Evolutionary conservation across 2,797 vertebrate genomes (phyloP).

Genomic region (Chrosomus eos): DNA sequence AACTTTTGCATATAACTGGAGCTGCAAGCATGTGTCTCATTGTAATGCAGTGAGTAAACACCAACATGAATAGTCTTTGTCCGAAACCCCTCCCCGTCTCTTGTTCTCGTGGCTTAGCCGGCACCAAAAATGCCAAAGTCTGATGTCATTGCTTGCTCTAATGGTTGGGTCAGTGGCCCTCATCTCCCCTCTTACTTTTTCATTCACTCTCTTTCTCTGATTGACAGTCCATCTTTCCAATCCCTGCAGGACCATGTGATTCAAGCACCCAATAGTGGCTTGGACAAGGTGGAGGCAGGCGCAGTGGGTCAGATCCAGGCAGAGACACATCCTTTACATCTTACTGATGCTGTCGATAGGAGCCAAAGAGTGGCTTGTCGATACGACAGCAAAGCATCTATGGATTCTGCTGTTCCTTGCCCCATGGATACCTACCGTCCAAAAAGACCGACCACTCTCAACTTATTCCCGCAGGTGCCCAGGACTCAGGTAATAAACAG

Average conservation of each 20-base stretch:
- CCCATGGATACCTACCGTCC: conserved; percentile 90
- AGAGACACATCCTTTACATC: conserved; percentile 94
- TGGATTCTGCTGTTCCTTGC: conserved; percentile 70
- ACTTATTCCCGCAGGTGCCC: conserved; percentile 94
- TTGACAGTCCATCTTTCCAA: conserved; percentile 67
- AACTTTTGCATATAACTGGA: not conserved
- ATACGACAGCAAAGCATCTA: conserved; percentile 71
- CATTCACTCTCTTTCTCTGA: conserved; percentile 40
- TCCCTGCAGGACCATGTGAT: conserved; percentile 84
- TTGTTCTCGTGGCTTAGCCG: not conserved
- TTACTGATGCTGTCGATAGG: conserved; percentile 88
- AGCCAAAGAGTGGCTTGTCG: conserved; percentile 75
- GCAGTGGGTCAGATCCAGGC: conserved; percentile 88
- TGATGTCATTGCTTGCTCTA: conserved; percentile 9
- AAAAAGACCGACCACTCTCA: conserved; percentile 94
- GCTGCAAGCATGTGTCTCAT: conserved; percentile 8
- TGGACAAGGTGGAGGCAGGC: conserved; percentile 81
- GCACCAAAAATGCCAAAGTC: conserved; percentile 28
- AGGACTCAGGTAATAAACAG: conserved; percentile 85
- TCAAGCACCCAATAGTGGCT: conserved; percentile 79
- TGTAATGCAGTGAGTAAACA: conserved; percentile 35
- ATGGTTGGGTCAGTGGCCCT: not conserved
- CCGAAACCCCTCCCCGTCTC: conserved; percentile 11
- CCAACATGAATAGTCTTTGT: conserved; percentile 40
- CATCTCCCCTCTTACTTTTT: conserved; percentile 16